Evolutionary conservation across 1,140 invertebrate genomes (phyloP).

Genomic region (Centruroides vittatus): DNA sequence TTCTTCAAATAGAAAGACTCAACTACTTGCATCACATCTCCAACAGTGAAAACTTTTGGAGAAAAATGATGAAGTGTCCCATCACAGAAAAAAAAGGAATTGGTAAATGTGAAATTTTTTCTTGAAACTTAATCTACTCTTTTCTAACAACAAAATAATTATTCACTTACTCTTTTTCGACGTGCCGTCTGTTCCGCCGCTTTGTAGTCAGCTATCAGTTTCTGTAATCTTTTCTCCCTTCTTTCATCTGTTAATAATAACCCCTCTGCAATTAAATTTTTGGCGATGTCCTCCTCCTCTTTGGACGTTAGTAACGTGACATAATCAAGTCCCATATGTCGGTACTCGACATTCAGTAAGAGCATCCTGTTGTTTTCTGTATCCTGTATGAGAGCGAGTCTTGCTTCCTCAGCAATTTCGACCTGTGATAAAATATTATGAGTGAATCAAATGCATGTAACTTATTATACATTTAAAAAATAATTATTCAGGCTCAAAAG

Average conservation of each 20-base stretch:
- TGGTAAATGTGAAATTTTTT: neutral
- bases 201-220: conserved; percentile 64
- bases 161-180: conserved; percentile 41
- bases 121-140: too few species aligned
- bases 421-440: conserved; percentile 9
- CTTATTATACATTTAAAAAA: neutral
- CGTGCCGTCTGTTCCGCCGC: conserved; percentile 72
- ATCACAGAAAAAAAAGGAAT: too few species aligned
- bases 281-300: conserved; percentile 65
- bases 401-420: conserved; percentile 18
- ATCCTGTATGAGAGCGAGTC: conserved; percentile 25
- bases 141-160: neutral
- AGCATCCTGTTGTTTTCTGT: conserved; percentile 28
- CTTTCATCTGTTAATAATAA: conserved; percentile 62
- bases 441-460: conserved; percentile 5
- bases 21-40: too few species aligned
- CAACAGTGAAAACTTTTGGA: too few species aligned
- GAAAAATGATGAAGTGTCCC: too few species aligned
- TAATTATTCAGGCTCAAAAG: conserved; percentile 1
- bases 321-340: conserved; percentile 43
- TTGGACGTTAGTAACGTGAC: conserved; percentile 50
- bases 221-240: conserved; percentile 62
- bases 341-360: conserved; percentile 40
- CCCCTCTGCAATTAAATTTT: conserved; percentile 71
- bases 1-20: too few species aligned